Percentiles rank a stretch among this genome's conserved stretches.
Evolutionary conservation across 2,888 invertebrate species (phyloP).

Genomic region (Nineta flava): DNA sequence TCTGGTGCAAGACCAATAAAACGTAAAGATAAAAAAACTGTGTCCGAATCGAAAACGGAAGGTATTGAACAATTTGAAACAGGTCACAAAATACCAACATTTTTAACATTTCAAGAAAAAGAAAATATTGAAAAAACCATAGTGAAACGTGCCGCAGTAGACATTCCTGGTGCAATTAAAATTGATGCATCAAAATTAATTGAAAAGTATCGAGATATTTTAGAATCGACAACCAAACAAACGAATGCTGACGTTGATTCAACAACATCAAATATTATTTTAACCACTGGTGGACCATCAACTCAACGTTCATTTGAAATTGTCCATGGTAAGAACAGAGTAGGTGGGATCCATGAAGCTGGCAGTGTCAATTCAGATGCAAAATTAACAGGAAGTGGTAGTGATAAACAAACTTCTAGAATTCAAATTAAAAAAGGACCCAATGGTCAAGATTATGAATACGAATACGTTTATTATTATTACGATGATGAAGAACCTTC

Average conservation of each 20-base stretch:
- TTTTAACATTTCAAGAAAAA: conserved; percentile 16
- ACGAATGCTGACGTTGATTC: neutral
- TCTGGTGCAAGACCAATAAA: conserved; percentile 22
- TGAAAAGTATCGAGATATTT: conserved; percentile 18
- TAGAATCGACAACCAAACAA: conserved; percentile 4
- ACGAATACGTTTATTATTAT: conserved; percentile 83
- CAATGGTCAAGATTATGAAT: conserved; percentile 81
- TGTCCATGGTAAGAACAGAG: conserved; percentile 17
- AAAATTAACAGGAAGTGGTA: conserved; percentile 44
- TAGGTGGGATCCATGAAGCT: conserved; percentile 15
- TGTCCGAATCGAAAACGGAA: conserved; percentile 11
- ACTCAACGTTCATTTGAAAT: conserved; percentile 29
- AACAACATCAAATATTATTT: conserved; percentile 1
- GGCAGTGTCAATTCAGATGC: conserved; percentile 29
- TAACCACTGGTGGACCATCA: conserved; percentile 20
- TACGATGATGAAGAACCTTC: conserved; percentile 65
- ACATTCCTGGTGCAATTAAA: conserved; percentile 23
- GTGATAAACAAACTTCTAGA: conserved; percentile 50
- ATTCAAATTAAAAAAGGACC: conserved; percentile 78
- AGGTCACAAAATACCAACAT: conserved; percentile 49
- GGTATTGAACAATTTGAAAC: conserved; percentile 39
- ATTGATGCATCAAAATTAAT: conserved; percentile 22
- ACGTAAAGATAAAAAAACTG: conserved; percentile 20
- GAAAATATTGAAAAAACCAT: conserved; percentile 12
- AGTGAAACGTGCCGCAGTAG: conserved; percentile 4